Evolutionary conservation across 2,113 vertebrate genomes (phyloP).

Genomic region (Mastomys coucha): DNA sequence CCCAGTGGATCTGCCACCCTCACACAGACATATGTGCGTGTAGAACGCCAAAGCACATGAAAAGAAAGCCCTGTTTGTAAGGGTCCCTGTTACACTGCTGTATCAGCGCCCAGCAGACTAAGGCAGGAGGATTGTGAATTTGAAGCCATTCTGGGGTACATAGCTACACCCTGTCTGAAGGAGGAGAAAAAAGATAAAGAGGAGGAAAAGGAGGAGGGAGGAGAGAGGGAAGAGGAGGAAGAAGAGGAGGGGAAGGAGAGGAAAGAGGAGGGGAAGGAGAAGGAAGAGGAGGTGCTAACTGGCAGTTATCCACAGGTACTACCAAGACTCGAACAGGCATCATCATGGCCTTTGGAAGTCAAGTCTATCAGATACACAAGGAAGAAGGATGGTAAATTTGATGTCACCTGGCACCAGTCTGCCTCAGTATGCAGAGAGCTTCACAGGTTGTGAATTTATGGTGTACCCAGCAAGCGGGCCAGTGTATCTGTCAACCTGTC

Average conservation of each 20-base stretch:
- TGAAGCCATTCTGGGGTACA: not conserved
- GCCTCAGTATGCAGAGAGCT: not conserved
- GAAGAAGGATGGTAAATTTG: not conserved
- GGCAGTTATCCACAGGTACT: not conserved
- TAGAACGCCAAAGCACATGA: not conserved
- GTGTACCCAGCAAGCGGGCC: not conserved
- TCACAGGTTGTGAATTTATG: conserved; percentile 17
- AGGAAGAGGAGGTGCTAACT: no score
- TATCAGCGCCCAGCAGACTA: not conserved
- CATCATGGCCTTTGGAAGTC: not conserved
- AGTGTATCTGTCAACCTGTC: conserved; percentile 77
- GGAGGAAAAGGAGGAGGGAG: no score
- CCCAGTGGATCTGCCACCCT: not conserved
- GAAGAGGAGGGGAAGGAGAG: fast-evolving
- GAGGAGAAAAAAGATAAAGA: not conserved
- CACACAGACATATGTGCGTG: not conserved
- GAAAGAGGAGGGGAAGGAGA: not conserved
- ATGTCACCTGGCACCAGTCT: not conserved
- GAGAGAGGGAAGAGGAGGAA: not conserved
- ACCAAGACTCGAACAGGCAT: not conserved
- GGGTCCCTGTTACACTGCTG: not conserved
- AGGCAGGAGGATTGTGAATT: not conserved
- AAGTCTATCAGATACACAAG: not conserved
- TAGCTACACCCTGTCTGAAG: not conserved
- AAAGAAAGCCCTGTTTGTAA: not conserved